Base-by-base conservation (phyloP, 2,888 invertebrate genomes). In the Peribatodes rhomboidaria region DNA sequence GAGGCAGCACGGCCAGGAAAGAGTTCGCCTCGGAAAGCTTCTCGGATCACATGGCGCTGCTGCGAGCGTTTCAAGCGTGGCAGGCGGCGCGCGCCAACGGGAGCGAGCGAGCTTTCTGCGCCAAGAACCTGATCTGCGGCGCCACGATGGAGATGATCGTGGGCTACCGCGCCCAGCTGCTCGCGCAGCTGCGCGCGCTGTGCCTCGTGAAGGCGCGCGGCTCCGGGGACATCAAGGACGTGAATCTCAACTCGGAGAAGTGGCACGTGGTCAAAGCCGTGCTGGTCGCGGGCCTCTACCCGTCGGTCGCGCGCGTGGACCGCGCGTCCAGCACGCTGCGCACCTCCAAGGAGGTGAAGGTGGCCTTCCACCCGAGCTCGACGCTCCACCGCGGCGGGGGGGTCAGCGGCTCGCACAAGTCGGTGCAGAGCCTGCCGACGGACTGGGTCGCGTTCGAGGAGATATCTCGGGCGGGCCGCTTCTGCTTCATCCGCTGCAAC, bases 231-330 rank as follows among this genome's bases (percentile, higher is more conserved):
- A 83, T 84, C 2, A 84, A 84, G 71, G 97, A 97, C 79, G 94
- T 98, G 39, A 99, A 99, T 88, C 86, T 94, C 0, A 96, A 98
- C 89, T 96, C 97, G 0, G 96, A 97, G 76, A 96, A 96, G 81
- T 98, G 98, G 98, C 96, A 98, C 11, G 95, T 99, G 59, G 96
- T 99, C 0, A 99, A 99, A 82, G 97, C 97, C 0, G 97, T 98
- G 1, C 91, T 99, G 35, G 95, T 96, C 27, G 97, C 97, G 3
- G 99, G 99, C 0, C 94, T 97, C 65, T 99, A 99, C 88, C 99
- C 99, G 0, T 97, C 98, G 75, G 87, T 99, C 46, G 97, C 97
- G 16, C 94, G 96, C 18, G 95, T 97, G 0, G 96, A 97, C 81
- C 88, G 96, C 13, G 94, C 95, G 20, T 94, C 94, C 27, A 85